Percentiles rank a stretch among this genome's conserved stretches.
Evolutionary conservation across 2,888 invertebrate genomes (phyloP).

Genomic region (Syrphus vitripennis): DNA sequence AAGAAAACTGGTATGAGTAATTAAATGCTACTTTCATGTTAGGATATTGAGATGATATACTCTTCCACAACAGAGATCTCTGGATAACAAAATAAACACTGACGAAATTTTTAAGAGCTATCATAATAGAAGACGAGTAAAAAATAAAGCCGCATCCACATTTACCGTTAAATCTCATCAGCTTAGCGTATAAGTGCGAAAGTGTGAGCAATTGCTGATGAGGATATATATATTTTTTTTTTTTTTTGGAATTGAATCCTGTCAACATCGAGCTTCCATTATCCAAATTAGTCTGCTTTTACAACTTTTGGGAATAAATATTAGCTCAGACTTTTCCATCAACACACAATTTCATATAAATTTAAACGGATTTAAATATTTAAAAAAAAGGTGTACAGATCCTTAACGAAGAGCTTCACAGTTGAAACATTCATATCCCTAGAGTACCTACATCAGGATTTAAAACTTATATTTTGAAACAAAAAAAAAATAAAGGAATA

Average conservation of each 20-base stretch:
- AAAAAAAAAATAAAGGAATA: background rate
- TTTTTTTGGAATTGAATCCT: conserved; percentile 22
- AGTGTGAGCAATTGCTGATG: conserved; percentile 15
- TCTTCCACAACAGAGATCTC: conserved; percentile 46
- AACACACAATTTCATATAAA: background rate
- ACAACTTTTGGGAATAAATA: conserved; percentile 29
- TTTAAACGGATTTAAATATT: conserved; percentile 43
- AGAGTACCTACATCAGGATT: background rate
- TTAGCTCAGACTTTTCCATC: background rate
- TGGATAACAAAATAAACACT: conserved; percentile 65
- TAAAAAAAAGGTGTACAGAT: background rate
- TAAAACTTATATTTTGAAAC: background rate
- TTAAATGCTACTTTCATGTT: conserved; percentile 58
- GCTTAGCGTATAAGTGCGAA: background rate
- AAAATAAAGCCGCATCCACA: background rate
- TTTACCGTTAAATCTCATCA: background rate
- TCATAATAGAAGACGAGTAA: conserved; percentile 32
- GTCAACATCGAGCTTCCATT: conserved; percentile 61
- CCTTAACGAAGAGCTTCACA: background rate
- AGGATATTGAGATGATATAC: conserved; percentile 13
- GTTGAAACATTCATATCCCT: background rate
- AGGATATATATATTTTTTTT: no score
- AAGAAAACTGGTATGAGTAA: conserved; percentile 42
- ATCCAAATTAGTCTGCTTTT: conserved; percentile 67
- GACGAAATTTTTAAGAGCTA: conserved; percentile 46